These are phyloP conservation scores for Hippocampus abdominalis DNA, from an alignment of 2,113 vertebrate genomes.

Conservation along the genomic window DNA sequence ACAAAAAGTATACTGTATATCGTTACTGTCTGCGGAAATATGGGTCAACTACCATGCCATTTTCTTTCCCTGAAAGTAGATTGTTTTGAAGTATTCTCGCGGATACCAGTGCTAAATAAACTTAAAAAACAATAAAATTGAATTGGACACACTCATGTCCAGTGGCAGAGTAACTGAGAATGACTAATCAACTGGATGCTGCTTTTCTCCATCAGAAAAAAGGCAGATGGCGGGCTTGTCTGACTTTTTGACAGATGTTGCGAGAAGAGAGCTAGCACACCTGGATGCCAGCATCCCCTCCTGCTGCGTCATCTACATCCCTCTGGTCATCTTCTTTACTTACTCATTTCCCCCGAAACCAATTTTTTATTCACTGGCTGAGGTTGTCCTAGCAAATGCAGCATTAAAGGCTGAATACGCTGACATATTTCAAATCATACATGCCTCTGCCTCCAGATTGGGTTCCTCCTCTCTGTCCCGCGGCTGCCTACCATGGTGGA, in stretches of 20 bases:
- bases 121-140: background rate
- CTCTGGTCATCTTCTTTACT: slow-evolving; percentile 72
- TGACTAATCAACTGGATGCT: background rate
- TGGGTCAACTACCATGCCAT: too few relatives aligned
- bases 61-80: too few relatives aligned
- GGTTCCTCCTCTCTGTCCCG: slow-evolving; percentile 89
- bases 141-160: background rate
- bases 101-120: too few relatives aligned
- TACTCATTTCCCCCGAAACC: background rate
- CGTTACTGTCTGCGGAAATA: too few relatives aligned
- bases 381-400: background rate
- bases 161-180: background rate
- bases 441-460: slow-evolving; percentile 73
- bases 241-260: slow-evolving; percentile 90
- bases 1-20: too few relatives aligned
- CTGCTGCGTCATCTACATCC: slow-evolving; percentile 92
- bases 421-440: background rate
- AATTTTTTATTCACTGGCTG: background rate
- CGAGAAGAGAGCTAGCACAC: slow-evolving; percentile 82
- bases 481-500: slow-evolving; percentile 85
- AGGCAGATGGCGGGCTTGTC: slow-evolving; percentile 85
- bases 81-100: too few relatives aligned
- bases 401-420: background rate
- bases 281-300: slow-evolving; percentile 82
- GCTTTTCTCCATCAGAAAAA: slow-evolving; percentile 76